Evolutionary conservation across 2,888 invertebrate genomes (phyloP).

Genomic region (Lymantria monacha): DNA sequence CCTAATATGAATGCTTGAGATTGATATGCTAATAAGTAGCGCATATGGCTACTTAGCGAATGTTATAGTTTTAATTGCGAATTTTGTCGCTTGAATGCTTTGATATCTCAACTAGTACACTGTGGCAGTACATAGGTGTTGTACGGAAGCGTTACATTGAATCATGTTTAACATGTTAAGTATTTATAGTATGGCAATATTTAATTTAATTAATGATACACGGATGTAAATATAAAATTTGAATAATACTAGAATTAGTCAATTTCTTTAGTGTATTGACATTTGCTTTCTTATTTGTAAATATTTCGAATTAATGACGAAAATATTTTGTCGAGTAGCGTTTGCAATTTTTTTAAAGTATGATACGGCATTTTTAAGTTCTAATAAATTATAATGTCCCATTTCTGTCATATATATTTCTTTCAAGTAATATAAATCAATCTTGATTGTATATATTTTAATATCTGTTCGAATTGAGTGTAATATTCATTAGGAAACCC

Average conservation of each 20-base stretch:
- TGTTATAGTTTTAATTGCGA: conserved; percentile 33
- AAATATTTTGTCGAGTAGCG: background rate
- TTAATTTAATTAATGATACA: conserved; percentile 21
- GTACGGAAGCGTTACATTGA: conserved; percentile 19
- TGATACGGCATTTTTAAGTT: too few relatives aligned
- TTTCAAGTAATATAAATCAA: conserved; percentile 7
- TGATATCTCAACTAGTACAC: conserved; percentile 40
- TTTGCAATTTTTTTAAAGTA: background rate
- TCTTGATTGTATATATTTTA: conserved; percentile 7
- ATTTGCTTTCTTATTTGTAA: background rate
- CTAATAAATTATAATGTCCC: background rate
- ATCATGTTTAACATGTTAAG: conserved; percentile 18
- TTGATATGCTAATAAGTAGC: conserved; percentile 22
- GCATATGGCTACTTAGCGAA: conserved; percentile 37
- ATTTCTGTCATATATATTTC: background rate
- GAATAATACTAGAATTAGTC: background rate
- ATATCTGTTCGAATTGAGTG: conserved; percentile 3
- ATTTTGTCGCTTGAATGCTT: conserved; percentile 32
- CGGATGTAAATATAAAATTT: background rate
- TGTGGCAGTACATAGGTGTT: conserved; percentile 22
- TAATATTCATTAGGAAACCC: conserved; percentile 16
- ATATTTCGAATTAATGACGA: background rate
- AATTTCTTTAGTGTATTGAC: background rate
- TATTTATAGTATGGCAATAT: conserved; percentile 11
- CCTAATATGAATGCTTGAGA: background rate